These are phyloP conservation scores for Bombus superbus DNA, from an alignment of 1,140 invertebrate species.

Conservation along the genomic window DNA sequence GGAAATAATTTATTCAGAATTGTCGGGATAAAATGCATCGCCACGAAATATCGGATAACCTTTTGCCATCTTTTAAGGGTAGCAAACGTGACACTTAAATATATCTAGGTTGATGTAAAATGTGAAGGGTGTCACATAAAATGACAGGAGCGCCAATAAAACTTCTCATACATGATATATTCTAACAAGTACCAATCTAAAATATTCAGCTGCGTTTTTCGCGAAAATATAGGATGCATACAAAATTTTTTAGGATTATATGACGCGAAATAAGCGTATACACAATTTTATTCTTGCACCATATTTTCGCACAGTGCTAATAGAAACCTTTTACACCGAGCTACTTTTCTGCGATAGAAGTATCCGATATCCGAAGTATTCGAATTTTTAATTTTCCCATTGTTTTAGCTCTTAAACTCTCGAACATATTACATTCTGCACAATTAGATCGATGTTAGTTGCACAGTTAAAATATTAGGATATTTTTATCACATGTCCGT, in stretches of 20 bases:
- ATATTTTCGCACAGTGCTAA: background rate
- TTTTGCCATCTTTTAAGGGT: slow-evolving; percentile 34
- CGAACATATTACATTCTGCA: too few relatives aligned
- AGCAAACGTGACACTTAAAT: slow-evolving; percentile 20
- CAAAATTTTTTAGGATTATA: background rate
- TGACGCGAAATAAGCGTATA: background rate
- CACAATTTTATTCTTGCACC: background rate
- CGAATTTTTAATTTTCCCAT: background rate
- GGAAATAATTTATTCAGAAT: slow-evolving; percentile 31
- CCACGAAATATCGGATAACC: background rate
- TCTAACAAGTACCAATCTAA: slow-evolving; percentile 43
- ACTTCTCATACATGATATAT: slow-evolving; percentile 39
- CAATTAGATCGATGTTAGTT: too few relatives aligned
- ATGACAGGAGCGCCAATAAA: slow-evolving; percentile 36
- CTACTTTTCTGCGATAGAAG: background rate
- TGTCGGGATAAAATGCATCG: slow-evolving; percentile 32
- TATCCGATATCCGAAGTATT: background rate
- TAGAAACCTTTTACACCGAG: background rate
- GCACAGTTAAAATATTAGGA: too few relatives aligned
- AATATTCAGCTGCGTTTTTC: slow-evolving; percentile 33
- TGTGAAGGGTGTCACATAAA: slow-evolving; percentile 18
- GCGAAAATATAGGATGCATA: background rate
- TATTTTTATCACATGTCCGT: too few relatives aligned
- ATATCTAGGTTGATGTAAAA: slow-evolving; percentile 27
- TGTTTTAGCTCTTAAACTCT: too few relatives aligned